Base-by-base conservation (phyloP, 2,888 invertebrate genomes). In the Andrena bicolor region DNA sequence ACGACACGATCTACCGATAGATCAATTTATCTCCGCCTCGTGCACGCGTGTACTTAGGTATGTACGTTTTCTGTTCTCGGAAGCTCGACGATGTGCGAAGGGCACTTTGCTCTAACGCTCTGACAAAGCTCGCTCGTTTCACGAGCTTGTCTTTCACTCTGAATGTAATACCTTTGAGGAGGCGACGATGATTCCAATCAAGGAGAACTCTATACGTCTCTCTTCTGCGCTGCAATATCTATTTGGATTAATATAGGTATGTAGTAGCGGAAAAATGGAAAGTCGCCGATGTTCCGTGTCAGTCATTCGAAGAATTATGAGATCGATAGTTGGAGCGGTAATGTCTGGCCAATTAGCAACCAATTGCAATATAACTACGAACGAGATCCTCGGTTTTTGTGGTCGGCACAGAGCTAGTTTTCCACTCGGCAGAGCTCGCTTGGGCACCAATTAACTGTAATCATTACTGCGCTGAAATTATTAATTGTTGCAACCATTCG, bases 381-480 rank as follows among this genome's bases (percentile, higher is more conserved):
- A 51, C 10, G 49, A 63, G 49, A 75, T 51, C 26, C n/a, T n/a
- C 53, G 26, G 10, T 1, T n/a, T 16, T 30, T 10, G n/a, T 6
- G 7, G 23, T 6, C 73, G 30, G 41, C 53, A 10, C 5, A 13
- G 16, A 20, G 16, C 16, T 48, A 61, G 30, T 66, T 61, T 32
- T 63, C 49, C 8, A 2, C 23, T 10, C 10, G 23, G 6, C n/a
- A 69, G 35, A 8, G 23, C 30, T 20, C 32, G 35, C 32, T 16
- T 20, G 63, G 51, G 66, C 64, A 83, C 76, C 73, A 80, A 83
- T 84, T 83, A 83, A 80, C 68, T 61, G 35, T 23, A 63, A 48
- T 72, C 28, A 26, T 0, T 2, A n/a, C 41, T 35, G 6, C n/a
- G 66, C 4, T 41, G 4, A 5, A 41, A 41, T 41, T 41, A 41